Evolutionary conservation across 2,888 invertebrate species (phyloP), one percentile per base, ranked within the genome.

Genomic region (Teleiodes luculella): DNA sequence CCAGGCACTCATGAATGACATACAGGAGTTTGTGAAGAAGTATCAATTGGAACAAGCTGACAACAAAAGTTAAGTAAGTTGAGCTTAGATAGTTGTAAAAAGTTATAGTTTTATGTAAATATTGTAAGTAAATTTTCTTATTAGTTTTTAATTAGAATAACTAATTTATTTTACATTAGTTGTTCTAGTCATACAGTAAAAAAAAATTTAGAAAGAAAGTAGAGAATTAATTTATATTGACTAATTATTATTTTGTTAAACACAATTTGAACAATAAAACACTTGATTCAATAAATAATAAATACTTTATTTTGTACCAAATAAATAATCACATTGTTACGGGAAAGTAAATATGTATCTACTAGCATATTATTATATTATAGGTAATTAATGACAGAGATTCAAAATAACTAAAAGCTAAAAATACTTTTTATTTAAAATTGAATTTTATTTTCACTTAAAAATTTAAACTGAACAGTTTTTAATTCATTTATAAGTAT

Each of bases 1-100:
- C 57, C 85, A 91, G 63, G 66, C 65, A 11, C 71, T 92, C n/a
- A 77, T 91, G 70, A 77, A 89, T 0, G 84, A 86, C 41, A 82
- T 90, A 20, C 76, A 78, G 52, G 73, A 80, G 0, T 83, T 81
- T 52, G 64, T 77, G 11, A 80, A 78, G 53, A 80, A 73, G 57
- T 61, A 72, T 58, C 73, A 76, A 57, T 48, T 65, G 8, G 70
- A 76, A 46, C 20, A 18, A 20, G 18, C 20, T 0, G 20, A 61
- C 59, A 47, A 8, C 30, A 13, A 47, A 47, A 47, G 46, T 28
- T 31, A 20, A 20, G 31, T 47, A 16, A 47, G 46, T 35, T 53
- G 30, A 41, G 47, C n/a, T n/a, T 50, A 33, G 30, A 1, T 47
- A 14, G 46, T 3, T 43, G 20, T 14, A 2, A 16, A 5, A 18